Percentiles rank a stretch among this genome's conserved stretches.
Conservation (phyloP, 2,888 invertebrate species). For the Nowickia ferox region DNA sequence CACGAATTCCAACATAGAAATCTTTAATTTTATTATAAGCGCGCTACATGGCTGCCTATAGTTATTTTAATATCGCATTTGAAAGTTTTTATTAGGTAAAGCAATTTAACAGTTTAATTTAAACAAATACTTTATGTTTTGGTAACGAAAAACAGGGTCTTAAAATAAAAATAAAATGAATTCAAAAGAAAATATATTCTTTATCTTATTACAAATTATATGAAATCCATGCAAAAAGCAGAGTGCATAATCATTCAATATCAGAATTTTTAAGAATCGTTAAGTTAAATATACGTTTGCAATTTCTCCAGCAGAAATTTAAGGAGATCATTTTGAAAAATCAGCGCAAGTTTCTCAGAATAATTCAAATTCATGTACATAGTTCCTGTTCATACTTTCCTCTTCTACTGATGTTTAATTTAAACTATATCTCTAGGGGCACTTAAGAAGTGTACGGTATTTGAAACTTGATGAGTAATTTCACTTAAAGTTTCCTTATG, state of each 20-base stretch:
- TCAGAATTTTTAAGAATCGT: constrained; percentile 36
- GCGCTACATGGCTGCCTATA: constrained; percentile 33
- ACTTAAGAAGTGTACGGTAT: constrained; percentile 90
- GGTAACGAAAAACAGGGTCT: constrained; percentile 45
- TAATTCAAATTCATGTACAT: neutral
- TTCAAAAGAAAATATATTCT: constrained; percentile 34
- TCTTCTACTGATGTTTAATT: neutral
- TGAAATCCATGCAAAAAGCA: constrained; percentile 33
- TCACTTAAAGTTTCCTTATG: constrained; percentile 89
- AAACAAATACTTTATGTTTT: constrained; percentile 67
- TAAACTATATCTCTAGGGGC: constrained; percentile 89
- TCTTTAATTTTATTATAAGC: constrained; percentile 21
- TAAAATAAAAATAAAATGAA: constrained; percentile 45
- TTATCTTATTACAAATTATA: constrained; percentile 40
- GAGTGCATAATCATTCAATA: constrained; percentile 28
- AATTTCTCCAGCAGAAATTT: constrained; percentile 38
- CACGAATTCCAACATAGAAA: neutral
- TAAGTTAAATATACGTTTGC: constrained; percentile 39
- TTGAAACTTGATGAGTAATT: constrained; percentile 88
- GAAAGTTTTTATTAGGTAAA: constrained; percentile 36
- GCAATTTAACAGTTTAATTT: constrained; percentile 33
- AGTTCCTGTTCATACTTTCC: neutral
- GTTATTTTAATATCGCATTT: constrained; percentile 51
- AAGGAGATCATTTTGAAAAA: constrained; percentile 50
- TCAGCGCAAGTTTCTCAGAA: constrained; percentile 21